These are phyloP conservation scores for human (Homo sapiens) DNA, from an alignment of 2,113 vertebrate genomes.

Conservation along the genomic window DNA sequence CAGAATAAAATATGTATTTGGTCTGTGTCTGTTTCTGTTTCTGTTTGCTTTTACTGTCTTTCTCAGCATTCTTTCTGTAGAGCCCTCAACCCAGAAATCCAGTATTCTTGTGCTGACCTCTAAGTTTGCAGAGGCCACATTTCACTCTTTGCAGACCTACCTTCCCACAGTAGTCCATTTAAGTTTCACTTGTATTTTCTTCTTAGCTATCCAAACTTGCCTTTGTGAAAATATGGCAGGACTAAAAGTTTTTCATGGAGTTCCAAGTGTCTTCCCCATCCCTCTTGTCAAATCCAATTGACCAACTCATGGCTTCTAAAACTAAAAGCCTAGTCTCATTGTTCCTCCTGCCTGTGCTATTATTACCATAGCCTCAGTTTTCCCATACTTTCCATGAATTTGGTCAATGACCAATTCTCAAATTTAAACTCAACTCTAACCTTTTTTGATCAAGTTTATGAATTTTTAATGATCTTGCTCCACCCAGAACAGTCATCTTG, in stretches of 20 bases:
- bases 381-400: neutral
- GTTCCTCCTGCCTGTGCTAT: neutral
- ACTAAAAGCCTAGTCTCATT: neutral
- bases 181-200: neutral
- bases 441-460: neutral
- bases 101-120: neutral
- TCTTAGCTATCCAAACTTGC: neutral
- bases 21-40: neutral
- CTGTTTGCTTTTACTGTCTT: neutral
- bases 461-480: neutral
- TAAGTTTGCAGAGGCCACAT: neutral
- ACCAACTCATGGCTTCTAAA: neutral
- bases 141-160: neutral
- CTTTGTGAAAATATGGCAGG: neutral
- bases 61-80: neutral
- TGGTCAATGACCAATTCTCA: neutral
- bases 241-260: neutral
- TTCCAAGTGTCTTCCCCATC: neutral
- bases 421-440: neutral
- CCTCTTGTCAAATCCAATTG: neutral
- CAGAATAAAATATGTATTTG: neutral
- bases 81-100: neutral
- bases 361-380: neutral
- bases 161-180: neutral
- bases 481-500: neutral